Conservation (phyloP, 2,113 vertebrate species). For the Nematolebias whitei region DNA sequence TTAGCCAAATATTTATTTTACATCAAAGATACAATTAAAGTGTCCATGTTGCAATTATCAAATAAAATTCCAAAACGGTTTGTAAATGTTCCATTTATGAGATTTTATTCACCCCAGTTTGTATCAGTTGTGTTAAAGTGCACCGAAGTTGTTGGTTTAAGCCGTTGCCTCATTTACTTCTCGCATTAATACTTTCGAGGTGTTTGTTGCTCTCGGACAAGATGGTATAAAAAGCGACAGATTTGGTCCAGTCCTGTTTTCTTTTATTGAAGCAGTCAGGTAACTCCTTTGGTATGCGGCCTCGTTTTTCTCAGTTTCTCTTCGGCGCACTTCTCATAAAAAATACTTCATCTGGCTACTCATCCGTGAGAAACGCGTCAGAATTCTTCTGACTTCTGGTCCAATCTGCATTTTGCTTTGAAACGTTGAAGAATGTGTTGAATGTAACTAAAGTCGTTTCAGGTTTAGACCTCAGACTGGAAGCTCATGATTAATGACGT, state of each 20-base stretch:
- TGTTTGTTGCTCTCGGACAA: no score
- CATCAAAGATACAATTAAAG: no score
- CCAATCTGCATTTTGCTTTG: neutral
- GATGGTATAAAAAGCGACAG: no score
- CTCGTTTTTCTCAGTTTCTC: neutral
- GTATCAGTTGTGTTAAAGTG: no score
- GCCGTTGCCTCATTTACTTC: no score
- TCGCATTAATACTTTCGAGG: no score
- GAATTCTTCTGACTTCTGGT: neutral
- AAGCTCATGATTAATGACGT: constrained; percentile 43
- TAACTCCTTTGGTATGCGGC: neutral
- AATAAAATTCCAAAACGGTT: no score
- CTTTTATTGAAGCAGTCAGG: no score
- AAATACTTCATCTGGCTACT: neutral
- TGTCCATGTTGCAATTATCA: no score
- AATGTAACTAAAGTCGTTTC: neutral
- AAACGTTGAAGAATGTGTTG: neutral
- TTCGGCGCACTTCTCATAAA: neutral
- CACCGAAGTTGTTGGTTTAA: no score
- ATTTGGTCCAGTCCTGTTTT: neutral
- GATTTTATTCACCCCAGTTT: no score
- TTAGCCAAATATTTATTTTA: no score
- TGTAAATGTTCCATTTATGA: neutral
- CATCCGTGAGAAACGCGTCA: neutral
- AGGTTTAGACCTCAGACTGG: constrained; percentile 1